Evolutionary conservation across 2,888 invertebrate genomes (phyloP).

Genomic region (Xestia c-nigrum): DNA sequence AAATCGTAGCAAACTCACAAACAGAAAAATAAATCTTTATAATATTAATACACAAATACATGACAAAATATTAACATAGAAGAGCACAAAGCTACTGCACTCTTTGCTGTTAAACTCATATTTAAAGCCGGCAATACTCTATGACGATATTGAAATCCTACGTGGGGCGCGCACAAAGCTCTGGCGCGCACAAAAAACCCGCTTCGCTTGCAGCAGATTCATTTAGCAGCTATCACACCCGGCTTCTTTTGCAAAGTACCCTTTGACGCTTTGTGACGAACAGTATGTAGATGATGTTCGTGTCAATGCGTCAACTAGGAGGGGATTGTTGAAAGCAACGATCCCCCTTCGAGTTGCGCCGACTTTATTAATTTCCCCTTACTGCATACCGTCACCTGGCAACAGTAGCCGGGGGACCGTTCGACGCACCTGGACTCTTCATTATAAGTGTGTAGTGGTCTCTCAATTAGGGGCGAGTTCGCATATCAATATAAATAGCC

Average conservation of each 20-base stretch:
- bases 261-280: conserved; percentile 9
- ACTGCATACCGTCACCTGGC: neutral
- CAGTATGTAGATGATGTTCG: neutral
- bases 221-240: neutral
- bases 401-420: neutral
- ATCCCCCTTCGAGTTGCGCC: no score
- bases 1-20: no score
- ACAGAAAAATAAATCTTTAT: no score
- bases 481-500: neutral
- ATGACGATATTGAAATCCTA: neutral
- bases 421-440: neutral
- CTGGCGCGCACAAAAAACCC: neutral
- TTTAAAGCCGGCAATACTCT: neutral
- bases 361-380: conserved; percentile 20
- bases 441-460: neutral
- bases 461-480: neutral
- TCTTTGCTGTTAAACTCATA: no score
- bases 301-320: no score
- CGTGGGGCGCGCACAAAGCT: neutral
- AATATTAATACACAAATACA: no score
- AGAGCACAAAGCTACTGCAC: no score
- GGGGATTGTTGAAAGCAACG: neutral
- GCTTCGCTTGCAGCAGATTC: neutral
- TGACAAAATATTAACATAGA: no score
- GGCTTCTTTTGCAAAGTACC: neutral